These are phyloP conservation scores for Mythimna ferrago DNA, from an alignment of 2,888 invertebrate species.

Conservation along the genomic window DNA sequence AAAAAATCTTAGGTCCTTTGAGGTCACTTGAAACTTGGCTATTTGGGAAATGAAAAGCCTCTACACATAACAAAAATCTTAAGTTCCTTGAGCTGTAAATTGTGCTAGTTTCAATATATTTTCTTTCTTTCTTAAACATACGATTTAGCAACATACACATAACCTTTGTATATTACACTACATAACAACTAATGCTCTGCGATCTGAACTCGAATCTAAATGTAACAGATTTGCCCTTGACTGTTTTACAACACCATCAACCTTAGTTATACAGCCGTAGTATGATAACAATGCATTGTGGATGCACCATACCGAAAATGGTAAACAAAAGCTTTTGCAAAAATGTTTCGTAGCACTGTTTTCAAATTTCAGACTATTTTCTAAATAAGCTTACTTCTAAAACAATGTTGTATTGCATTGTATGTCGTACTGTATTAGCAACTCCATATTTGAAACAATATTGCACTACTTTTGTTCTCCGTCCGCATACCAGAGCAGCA, in stretches of 20 bases:
- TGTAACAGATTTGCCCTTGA: conserved; percentile 13
- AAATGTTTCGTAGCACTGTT: background rate
- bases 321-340: conserved; percentile 19
- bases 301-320: background rate
- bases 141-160: background rate
- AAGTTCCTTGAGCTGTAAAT: too few relatives aligned
- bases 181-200: background rate
- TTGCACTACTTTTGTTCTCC: conserved; percentile 26
- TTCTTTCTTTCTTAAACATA: background rate
- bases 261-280: conserved; percentile 2
- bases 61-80: too few relatives aligned
- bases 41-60: too few relatives aligned
- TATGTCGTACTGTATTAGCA: background rate
- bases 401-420: background rate
- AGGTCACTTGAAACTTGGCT: too few relatives aligned
- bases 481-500: background rate
- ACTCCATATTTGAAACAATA: conserved; percentile 2
- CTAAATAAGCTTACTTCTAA: background rate
- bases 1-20: too few relatives aligned
- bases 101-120: too few relatives aligned
- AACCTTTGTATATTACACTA: background rate
- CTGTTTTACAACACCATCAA: conserved; percentile 12
- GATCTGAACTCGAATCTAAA: background rate
- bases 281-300: conserved; percentile 6
- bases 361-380: background rate